A percentile compares a stretch with the other conserved stretches of the same genome.
Evolutionary conservation across 2,797 vertebrate species (phyloP).

Genomic region (Dermochelys coriacea): DNA sequence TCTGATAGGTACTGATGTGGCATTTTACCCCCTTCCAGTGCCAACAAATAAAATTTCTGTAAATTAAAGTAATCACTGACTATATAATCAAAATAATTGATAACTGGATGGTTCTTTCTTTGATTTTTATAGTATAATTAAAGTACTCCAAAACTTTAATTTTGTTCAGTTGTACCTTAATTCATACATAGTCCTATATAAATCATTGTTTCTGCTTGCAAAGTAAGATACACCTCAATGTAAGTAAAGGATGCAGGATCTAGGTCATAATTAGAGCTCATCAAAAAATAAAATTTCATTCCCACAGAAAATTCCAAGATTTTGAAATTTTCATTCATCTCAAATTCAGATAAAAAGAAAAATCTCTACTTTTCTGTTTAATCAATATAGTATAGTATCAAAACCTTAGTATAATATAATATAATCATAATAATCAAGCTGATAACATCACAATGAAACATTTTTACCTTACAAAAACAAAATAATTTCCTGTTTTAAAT

Average conservation of each 20-base stretch:
- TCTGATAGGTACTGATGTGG: background rate
- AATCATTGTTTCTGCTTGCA: background rate
- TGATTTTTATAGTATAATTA: background rate
- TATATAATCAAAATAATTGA: background rate
- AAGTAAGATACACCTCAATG: background rate
- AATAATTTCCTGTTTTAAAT: too few relatives aligned
- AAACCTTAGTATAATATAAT: too few relatives aligned
- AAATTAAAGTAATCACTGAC: background rate
- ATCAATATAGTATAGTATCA: background rate
- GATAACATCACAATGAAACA: too few relatives aligned
- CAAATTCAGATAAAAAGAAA: background rate
- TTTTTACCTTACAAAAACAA: too few relatives aligned
- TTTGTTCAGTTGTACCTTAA: background rate
- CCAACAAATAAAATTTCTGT: background rate
- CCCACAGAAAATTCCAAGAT: background rate
- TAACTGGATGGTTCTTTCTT: background rate
- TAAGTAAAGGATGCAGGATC: background rate
- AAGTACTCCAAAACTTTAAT: background rate
- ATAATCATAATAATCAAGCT: too few relatives aligned
- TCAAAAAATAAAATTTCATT: background rate
- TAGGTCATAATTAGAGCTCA: background rate
- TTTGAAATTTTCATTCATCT: background rate
- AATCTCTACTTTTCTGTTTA: background rate
- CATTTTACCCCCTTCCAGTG: background rate
- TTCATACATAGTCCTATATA: background rate